Evolutionary conservation across 23 tunicate genomes (phyloP), one percentile per base, ranked within the genome.

Genomic region (Halocynthia roretzi): DNA sequence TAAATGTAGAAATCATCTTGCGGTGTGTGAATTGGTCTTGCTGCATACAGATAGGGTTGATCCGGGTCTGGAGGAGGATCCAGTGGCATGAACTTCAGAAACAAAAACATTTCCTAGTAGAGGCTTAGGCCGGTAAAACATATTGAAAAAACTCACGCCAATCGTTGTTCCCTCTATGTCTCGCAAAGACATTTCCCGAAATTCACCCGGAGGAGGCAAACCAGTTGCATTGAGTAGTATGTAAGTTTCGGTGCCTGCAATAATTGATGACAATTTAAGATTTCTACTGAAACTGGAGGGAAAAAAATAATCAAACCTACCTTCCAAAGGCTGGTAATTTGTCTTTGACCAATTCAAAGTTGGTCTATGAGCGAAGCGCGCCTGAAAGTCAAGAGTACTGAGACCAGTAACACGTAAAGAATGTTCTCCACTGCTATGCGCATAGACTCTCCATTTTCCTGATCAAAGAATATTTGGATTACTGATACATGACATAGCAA

Each of bases 341-440:
- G 99, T 70, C 14, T 82, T 74, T 9, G 80, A 51, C 91, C 91
- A 96, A 67, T 86, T 65, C 52, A 92, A 57, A 12, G 99, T 96
- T 52, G 97, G 99, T 69, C 75, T 66, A 66, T 93, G 70, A 8
- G 99, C 83, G 64, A 96, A 96, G 63, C 91, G 73, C 22, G 93
- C 99, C 51, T 83, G 97, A 75, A 96, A 96, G 72, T 96, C 99
- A 56, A 96, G 80, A 48, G 87, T 85, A 51, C 87, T 81, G 44
- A 96, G 83, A 19, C 99, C 99, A 8, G 99, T 96, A 7, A 96
- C 96, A 14, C 97, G 96, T 6, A 96, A 86, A 50, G 88, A 71
- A 70, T 90, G 96, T 65, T 93, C 88, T 21, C 99, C 97, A 12
- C 68, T 65, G 76, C 93, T 82, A 56, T 62, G 50, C 6, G 93